Evolutionary conservation across 2,113 vertebrate species (phyloP).

Genomic region (Otus sunia): DNA sequence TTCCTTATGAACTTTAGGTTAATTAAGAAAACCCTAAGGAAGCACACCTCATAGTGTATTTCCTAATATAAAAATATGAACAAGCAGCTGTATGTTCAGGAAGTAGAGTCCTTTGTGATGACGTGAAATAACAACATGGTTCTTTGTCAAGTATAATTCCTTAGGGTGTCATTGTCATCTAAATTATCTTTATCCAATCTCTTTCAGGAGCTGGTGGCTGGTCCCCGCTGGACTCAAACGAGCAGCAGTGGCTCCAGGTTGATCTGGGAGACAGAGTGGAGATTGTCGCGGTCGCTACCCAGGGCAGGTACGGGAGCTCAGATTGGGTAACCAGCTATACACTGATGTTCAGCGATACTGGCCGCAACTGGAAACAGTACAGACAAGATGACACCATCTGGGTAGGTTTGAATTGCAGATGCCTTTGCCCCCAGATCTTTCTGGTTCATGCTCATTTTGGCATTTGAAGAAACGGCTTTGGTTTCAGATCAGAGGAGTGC

Average conservation of each 20-base stretch:
- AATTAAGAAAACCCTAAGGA: background rate
- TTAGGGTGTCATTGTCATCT: background rate
- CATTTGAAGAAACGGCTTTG: background rate
- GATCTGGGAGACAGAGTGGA: constrained; percentile 91
- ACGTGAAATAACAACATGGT: background rate
- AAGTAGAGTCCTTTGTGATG: background rate
- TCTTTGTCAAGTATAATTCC: background rate
- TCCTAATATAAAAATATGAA: background rate
- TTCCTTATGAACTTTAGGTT: background rate
- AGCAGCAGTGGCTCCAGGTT: constrained; percentile 93
- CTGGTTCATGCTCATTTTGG: background rate
- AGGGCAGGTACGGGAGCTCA: constrained; percentile 89
- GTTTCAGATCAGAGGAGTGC: background rate
- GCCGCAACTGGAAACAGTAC: constrained; percentile 90
- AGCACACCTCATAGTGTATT: background rate
- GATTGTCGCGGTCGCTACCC: constrained; percentile 88
- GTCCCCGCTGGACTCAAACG: constrained; percentile 85
- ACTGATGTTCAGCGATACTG: constrained; percentile 93
- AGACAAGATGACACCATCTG: constrained; percentile 82
- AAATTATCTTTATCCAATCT: background rate
- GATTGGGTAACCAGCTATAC: constrained; percentile 92
- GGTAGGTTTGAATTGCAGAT: constrained; percentile 61
- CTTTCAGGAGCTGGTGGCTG: constrained; percentile 91
- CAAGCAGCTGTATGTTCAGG: background rate
- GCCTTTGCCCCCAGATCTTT: background rate